phyloP scores from a whole-genome alignment of 2,113 vertebrate species.

The Neomonachus schauinslandi region DNA sequence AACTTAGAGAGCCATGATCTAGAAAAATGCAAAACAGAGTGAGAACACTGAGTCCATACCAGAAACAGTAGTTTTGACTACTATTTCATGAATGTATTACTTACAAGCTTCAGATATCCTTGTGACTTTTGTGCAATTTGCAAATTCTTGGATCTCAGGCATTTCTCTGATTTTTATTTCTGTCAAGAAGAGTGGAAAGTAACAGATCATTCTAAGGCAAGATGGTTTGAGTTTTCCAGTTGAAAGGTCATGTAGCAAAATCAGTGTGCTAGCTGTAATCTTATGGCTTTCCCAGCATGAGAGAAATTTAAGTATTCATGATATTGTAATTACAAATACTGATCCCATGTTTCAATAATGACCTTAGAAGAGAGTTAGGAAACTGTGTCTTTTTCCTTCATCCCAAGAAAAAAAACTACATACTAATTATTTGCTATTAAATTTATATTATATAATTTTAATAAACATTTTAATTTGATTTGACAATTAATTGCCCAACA shows the following conservation, averaged over 20 bases:
- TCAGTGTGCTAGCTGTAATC: slow-evolving; percentile 55
- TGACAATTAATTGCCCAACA: slow-evolving; percentile 47
- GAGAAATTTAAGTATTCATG: slow-evolving; percentile 75
- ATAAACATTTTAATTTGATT: slow-evolving; percentile 69
- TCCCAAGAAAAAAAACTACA: not conserved
- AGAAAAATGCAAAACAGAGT: not conserved
- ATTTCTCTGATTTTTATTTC: slow-evolving; percentile 63
- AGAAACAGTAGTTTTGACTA: not conserved
- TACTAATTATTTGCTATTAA: slow-evolving; percentile 61
- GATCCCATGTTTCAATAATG: slow-evolving; percentile 26
- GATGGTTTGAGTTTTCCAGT: slow-evolving; percentile 65
- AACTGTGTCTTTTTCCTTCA: slow-evolving; percentile 63
- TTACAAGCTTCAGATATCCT: not conserved
- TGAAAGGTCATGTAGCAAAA: slow-evolving; percentile 67
- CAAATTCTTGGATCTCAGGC: slow-evolving; percentile 17
- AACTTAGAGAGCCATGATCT: not conserved
- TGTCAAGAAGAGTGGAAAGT: slow-evolving; percentile 32
- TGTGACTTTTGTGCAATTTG: not conserved
- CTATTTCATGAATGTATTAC: not conserved
- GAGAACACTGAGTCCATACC: not conserved
- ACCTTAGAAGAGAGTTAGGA: slow-evolving; percentile 45
- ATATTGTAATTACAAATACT: slow-evolving; percentile 54
- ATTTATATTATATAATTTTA: slow-evolving; percentile 62
- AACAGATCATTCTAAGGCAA: not conserved
- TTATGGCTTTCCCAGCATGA: slow-evolving; percentile 49